A percentile compares a stretch with the other conserved stretches of the same genome.
Evolutionary conservation across 2,888 invertebrate species (phyloP).

Genomic region (Pollenia griseotomentosa): DNA sequence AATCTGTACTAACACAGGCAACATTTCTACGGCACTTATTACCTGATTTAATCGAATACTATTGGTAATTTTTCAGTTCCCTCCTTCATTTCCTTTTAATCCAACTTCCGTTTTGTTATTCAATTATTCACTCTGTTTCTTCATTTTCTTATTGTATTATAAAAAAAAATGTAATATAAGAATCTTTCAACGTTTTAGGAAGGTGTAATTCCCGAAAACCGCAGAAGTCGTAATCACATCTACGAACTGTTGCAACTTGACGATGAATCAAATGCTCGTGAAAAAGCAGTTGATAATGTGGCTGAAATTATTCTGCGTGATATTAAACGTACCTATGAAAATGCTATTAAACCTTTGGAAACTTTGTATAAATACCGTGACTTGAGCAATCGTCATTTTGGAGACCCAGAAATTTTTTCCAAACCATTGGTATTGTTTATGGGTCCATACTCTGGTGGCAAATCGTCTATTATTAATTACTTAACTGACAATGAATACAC

Average conservation of each 20-base stretch:
- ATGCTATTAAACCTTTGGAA: conserved; percentile 95
- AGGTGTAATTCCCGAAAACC: conserved; percentile 90
- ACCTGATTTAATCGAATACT: conserved; percentile 46
- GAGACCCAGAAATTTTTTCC: conserved; percentile 97
- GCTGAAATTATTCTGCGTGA: conserved; percentile 92
- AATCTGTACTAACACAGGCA: conserved; percentile 63
- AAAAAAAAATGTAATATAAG: background rate
- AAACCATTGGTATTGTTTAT: conserved; percentile 96
- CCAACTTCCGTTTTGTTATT: conserved; percentile 54
- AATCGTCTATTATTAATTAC: conserved; percentile 97
- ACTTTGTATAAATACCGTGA: conserved; percentile 95
- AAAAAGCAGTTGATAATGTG: conserved; percentile 89
- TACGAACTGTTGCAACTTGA: conserved; percentile 92
- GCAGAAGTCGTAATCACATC: conserved; percentile 92
- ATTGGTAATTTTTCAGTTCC: conserved; percentile 64
- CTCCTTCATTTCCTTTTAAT: conserved; percentile 61
- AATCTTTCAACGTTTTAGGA: conserved; percentile 84
- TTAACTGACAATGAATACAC: conserved; percentile 94
- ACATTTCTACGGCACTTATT: conserved; percentile 66
- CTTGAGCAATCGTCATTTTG: conserved; percentile 95
- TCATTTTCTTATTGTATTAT: background rate
- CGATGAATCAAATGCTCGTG: conserved; percentile 89
- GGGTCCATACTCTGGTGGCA: conserved; percentile 98
- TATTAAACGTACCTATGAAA: conserved; percentile 93
- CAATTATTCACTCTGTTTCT: conserved; percentile 45